Evolutionary conservation across 2,888 invertebrate genomes (phyloP), one percentile per base, ranked within the genome.

Genomic region (Agrilus cyanescens): DNA sequence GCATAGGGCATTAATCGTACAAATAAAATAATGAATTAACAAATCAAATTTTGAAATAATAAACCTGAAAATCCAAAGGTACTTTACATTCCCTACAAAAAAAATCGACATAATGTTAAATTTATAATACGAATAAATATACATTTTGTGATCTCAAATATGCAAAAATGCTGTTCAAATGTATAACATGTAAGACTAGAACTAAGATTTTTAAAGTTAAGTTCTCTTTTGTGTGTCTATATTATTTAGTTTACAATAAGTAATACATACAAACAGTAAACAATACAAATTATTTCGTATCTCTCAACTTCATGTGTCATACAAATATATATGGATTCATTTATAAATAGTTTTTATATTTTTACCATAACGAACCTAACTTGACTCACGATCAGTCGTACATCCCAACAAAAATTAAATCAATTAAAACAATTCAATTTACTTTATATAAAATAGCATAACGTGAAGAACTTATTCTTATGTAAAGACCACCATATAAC

Each of bases 141-240:
- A 61, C 65, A 63, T 65, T 66, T 66, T 66, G 65, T 66, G 66
- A 66, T 66, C 66, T 66, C 66, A 66, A 63, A 64, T 62, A 62
- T 61, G 62, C 63, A 63, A 61, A 59, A 54, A 62, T 61, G 59
- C 60, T 60, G 62, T 63, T 64, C 59, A 62, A 54, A 48, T 56
- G 52, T 52, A 54, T 53, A 53, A 49, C 54, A 55, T 60, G 50
- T 51, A 53, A 50, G 48, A 41, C 44, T 46, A 58, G 53, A 59
- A 25, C 25, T 25, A 10, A 25, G 25, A 4, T 25, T 25, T n/a
- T 25, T 25, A 25, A 25, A 25, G 25, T 25, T 60, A 62, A 53
- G 58, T 57, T 58, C 25, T 25, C 57, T 58, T 59, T 61, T 61
- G 61, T 61, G 61, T 61, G 52, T 56, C 54, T 57, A 57, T 57